Evolutionary conservation across 2,113 vertebrate species (phyloP), one percentile per base, ranked within the genome.

Genomic region (Nestor notabilis): DNA sequence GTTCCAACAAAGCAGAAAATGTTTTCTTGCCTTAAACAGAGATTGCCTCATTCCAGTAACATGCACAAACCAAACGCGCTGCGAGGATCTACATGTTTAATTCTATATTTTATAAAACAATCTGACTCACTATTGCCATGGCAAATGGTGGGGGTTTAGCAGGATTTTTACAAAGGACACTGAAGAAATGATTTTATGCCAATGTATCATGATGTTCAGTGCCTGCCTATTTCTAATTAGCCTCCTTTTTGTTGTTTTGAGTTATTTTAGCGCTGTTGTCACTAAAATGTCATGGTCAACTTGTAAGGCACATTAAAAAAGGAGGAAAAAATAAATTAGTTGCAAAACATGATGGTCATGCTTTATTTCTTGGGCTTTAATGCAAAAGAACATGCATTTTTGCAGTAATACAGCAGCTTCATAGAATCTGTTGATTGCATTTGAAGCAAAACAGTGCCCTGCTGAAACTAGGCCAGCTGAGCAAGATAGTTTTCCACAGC

Each of bases 201-300:
- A 89, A 65, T 95, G 60, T 91, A 93, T 97, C 95, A 89, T 87
- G 95, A 97, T 87, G 90, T 89, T 95, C 1, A 0, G 94, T 83
- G 52, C 89, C 93, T 97, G 89, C 70, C 94, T 89, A 97, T 91
- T 97, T 95, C 93, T 97, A 97, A 97, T 97, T 97, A 97, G 91
- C 33, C 83, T 82, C 41, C 58, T 93, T 97, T 97, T 97, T 95
- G 86, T 82, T 92, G 56, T 87, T 95, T 76, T 47, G 60, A 95
- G 92, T 95, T 96, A 87, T 87, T 96, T 94, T 89, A 95, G 95
- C 13, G 3, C 94, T 94, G 91, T 96, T 96, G 96, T 97, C 96
- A 97, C 92, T 97, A 95, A 95, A 94, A 95, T 97, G 97, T 97
- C 95, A 97, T 95, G 96, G 97, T 97, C 84, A 96, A 97, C 95